Evolutionary conservation across 2,888 invertebrate species (phyloP).

Genomic region (Lasioglossum villosulum): DNA sequence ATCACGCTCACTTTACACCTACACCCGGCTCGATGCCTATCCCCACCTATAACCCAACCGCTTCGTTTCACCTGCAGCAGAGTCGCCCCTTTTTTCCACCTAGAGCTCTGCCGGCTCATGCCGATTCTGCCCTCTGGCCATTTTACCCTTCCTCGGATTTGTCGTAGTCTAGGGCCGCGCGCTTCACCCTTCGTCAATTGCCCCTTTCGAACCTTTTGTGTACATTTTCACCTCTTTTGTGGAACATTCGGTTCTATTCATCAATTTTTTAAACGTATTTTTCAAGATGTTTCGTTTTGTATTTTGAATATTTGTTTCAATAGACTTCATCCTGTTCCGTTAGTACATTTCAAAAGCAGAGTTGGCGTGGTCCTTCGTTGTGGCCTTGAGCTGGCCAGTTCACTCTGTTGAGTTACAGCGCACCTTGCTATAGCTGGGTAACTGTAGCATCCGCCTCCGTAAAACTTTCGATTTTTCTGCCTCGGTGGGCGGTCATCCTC

Average conservation of each 20-base stretch:
- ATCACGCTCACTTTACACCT: slow-evolving; percentile 81
- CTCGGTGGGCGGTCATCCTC: not conserved
- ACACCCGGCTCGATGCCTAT: slow-evolving; percentile 65
- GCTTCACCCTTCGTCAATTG: not conserved
- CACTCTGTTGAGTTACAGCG: not conserved
- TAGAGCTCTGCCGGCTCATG: slow-evolving; percentile 10
- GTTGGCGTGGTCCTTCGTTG: not conserved
- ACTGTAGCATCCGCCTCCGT: not conserved
- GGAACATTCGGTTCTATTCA: too few relatives aligned
- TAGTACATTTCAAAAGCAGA: not conserved
- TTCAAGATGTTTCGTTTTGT: too few relatives aligned
- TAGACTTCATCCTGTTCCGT: not conserved
- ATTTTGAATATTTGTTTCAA: not conserved
- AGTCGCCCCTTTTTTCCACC: slow-evolving; percentile 46
- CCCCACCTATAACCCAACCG: slow-evolving; percentile 37
- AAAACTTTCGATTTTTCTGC: not conserved
- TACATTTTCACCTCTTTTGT: not conserved
- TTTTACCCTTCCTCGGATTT: not conserved
- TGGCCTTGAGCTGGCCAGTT: not conserved
- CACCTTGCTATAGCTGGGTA: slow-evolving; percentile 3
- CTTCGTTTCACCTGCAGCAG: slow-evolving; percentile 59
- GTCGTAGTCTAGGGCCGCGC: not conserved
- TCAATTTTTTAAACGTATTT: too few relatives aligned
- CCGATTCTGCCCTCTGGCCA: not conserved
- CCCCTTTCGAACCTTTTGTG: not conserved